Evolutionary conservation across 2,797 vertebrate genomes (phyloP).

Genomic region (Manis crassicaudata): DNA sequence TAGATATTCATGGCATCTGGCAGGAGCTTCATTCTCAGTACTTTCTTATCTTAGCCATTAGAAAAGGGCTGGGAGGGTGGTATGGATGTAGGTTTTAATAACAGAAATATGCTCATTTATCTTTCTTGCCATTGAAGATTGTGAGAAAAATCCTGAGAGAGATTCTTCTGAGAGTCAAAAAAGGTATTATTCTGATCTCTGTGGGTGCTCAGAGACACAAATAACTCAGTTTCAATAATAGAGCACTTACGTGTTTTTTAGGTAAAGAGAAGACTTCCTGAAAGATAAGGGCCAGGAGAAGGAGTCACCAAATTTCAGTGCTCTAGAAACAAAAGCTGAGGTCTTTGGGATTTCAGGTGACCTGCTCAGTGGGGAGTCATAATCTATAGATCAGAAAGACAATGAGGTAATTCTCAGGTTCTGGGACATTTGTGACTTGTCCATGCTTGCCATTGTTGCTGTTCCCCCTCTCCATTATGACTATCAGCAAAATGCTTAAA

Average conservation of each 20-base stretch:
- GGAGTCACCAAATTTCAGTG: background rate
- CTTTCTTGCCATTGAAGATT: background rate
- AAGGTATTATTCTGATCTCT: background rate
- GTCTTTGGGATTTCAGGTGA: background rate
- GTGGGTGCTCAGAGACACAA: background rate
- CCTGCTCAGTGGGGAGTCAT: background rate
- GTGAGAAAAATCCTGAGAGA: background rate
- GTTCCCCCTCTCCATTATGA: background rate
- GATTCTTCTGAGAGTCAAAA: background rate
- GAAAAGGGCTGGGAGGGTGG: background rate
- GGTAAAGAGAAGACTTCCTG: background rate
- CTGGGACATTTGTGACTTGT: background rate
- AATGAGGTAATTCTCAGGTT: background rate
- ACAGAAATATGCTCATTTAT: conserved; percentile 1
- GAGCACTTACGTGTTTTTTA: background rate
- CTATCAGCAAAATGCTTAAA: background rate
- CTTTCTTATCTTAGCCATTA: conserved; percentile 29
- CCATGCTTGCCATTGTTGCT: background rate
- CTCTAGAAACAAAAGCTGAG: background rate
- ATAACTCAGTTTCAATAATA: background rate
- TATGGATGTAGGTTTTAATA: background rate
- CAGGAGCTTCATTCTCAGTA: background rate
- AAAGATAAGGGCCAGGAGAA: background rate
- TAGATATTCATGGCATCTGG: background rate
- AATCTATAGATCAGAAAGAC: background rate